Base-by-base conservation (phyloP, 2,888 invertebrate genomes). In the Drosophila algonquin region DNA sequence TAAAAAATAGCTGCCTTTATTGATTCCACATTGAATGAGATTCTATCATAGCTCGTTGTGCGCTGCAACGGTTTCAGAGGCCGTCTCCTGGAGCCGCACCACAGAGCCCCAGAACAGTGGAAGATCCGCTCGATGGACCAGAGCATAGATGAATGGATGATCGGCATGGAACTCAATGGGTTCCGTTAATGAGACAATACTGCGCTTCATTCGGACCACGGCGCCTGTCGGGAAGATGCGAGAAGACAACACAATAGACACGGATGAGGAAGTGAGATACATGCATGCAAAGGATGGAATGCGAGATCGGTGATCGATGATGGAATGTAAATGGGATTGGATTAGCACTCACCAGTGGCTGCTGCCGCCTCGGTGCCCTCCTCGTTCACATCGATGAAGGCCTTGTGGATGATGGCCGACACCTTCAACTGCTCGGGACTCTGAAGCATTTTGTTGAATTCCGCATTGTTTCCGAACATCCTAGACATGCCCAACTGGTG, bases 311-410 rank as follows among this genome's bases (percentile, higher is more conserved):
- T 14, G 21, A 53, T 12, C 12, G 5, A 8, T 40, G 16, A 30
- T 30, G 30, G 30, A 12, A 53, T 21, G 16, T 8, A 35, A 12
- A 40, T 40, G 10, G 6, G 9, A n/a, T 45, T 14, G 18, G 5
- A 3, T 8, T 10, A 8, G 10, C 10, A 62, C 79, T 80, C 75
- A 90, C 89, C 84, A 32, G 97, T 96, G 46, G 96, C 96, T 0
- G 97, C 97, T 14, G 97, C 96, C 0, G 97, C 97, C 90, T 97
- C 97, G 2, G 96, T 96, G 1, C 98, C 97, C 90, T 96, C 95
- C 90, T 98, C 98, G 90, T 97, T 96, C 0, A 97, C 96, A 89
- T 97, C 96, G 80, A 98, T 96, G 89, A 95, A 96, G 0, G 97
- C 96, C 90, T 97, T 97, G 90, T 98, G 97, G 1, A 97, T 91